A percentile compares a stretch with the other conserved stretches of the same genome.
Evolutionary conservation across 92 coral and sea anemone genomes (phyloP).

Genomic region (Umimayanthus chanpuru): DNA sequence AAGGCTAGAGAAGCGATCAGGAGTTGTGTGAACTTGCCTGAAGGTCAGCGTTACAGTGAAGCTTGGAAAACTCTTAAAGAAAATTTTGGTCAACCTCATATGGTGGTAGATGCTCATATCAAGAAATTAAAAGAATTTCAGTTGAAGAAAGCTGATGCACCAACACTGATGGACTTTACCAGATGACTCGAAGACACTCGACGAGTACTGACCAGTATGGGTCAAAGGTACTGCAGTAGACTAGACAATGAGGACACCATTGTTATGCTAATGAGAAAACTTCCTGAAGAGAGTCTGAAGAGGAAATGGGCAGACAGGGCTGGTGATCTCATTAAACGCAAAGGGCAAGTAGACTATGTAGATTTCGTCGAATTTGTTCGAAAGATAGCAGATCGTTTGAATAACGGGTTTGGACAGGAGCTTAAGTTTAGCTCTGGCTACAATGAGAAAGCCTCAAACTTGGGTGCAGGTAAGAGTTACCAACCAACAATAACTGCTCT

Average conservation of each 20-base stretch:
- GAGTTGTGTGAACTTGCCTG: conserved; percentile 36
- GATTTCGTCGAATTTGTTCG: conserved; percentile 62
- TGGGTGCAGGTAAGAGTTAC: not conserved
- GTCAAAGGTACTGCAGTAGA: conserved; percentile 52
- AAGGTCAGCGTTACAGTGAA: conserved; percentile 50
- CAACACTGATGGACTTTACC: conserved; percentile 56
- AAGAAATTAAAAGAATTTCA: conserved; percentile 45
- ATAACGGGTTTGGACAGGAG: conserved; percentile 57
- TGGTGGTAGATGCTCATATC: conserved; percentile 58
- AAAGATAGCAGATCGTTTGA: conserved; percentile 49
- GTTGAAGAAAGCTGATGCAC: not conserved
- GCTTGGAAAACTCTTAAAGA: conserved; percentile 51
- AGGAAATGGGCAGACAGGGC: conserved; percentile 74
- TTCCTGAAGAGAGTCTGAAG: conserved; percentile 70
- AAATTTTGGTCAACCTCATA: conserved; percentile 24
- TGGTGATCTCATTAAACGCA: conserved; percentile 65
- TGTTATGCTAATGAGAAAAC: conserved; percentile 66
- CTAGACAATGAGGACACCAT: conserved; percentile 74
- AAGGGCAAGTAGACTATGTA: conserved; percentile 54
- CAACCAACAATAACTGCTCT: not conserved
- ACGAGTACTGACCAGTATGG: conserved; percentile 67
- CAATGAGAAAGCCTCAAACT: not conserved
- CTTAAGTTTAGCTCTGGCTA: conserved; percentile 18
- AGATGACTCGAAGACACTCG: conserved; percentile 55
- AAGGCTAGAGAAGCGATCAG: no score